phyloP scores from a whole-genome alignment of 2,797 vertebrate genomes.

The Sus cebifrons region DNA sequence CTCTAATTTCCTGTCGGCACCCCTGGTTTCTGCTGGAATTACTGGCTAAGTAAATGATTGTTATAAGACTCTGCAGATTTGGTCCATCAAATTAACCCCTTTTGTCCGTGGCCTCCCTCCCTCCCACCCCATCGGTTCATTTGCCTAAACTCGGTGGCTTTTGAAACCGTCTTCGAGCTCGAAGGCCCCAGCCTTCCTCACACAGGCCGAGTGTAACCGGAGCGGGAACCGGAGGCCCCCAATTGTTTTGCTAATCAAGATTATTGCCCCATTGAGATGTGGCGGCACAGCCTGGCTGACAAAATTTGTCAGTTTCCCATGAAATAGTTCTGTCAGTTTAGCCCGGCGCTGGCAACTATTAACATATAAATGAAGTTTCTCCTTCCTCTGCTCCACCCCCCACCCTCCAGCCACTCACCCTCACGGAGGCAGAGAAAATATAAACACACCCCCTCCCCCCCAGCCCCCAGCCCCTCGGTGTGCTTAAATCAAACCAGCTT shows the following conservation, averaged over 20 bases:
- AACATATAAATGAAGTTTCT: conserved; percentile 94
- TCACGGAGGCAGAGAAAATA: conserved; percentile 92
- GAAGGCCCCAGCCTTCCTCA: conserved; percentile 88
- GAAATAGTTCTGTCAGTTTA: conserved; percentile 94
- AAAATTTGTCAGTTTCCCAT: conserved; percentile 94
- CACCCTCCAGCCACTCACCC: conserved; percentile 82
- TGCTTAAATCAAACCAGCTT: conserved; percentile 90
- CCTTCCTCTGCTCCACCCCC: conserved; percentile 66
- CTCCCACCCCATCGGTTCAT: conserved; percentile 86
- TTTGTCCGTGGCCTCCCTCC: conserved; percentile 87
- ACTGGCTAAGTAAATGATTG: conserved; percentile 93
- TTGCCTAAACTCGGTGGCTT: conserved; percentile 91
- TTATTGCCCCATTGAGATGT: conserved; percentile 94
- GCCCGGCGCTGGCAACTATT: conserved; percentile 92
- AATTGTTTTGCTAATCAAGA: conserved; percentile 95
- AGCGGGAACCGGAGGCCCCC: conserved; percentile 90
- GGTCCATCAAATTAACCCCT: conserved; percentile 94
- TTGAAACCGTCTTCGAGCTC: conserved; percentile 89
- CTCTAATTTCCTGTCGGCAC: conserved; percentile 90
- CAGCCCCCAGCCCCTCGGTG: conserved; percentile 73
- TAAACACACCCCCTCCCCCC: conserved; percentile 89
- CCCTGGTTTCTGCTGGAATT: conserved; percentile 89
- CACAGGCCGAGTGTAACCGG: conserved; percentile 91
- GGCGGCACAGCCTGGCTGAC: conserved; percentile 92
- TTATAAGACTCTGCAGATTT: conserved; percentile 90